Percentiles rank a stretch among this genome's conserved stretches.
Conservation (phyloP, 2,113 vertebrate genomes). For the Pandion haliaetus region DNA sequence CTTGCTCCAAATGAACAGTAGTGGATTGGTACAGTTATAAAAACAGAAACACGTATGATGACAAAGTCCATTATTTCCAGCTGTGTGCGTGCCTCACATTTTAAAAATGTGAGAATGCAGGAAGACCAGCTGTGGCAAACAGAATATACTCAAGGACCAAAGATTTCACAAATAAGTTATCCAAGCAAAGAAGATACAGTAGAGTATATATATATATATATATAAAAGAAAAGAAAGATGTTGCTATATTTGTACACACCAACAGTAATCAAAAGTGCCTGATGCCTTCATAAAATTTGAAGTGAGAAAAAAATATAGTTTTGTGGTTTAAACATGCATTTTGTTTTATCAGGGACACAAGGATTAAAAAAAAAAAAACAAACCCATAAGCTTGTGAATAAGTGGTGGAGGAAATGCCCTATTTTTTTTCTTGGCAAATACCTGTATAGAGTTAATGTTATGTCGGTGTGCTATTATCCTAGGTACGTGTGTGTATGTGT, state of each 20-base stretch:
- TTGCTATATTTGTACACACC: conserved; percentile 89
- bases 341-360: conserved; percentile 82
- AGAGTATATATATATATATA: conserved; percentile 61
- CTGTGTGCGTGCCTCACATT: conserved; percentile 71
- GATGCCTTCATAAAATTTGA: conserved; percentile 80
- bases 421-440: conserved; percentile 77
- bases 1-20: conserved; percentile 69
- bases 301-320: conserved; percentile 74
- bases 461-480: conserved; percentile 75
- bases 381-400: conserved; percentile 84
- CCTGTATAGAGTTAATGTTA: conserved; percentile 76
- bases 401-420: conserved; percentile 81
- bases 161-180: conserved; percentile 85
- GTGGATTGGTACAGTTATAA: conserved; percentile 63
- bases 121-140: conserved; percentile 72
- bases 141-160: conserved; percentile 90
- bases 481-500: conserved; percentile 61
- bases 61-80: conserved; percentile 75
- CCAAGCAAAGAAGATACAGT: conserved; percentile 74
- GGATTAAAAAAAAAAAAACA: conserved; percentile 66
- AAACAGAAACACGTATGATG: conserved; percentile 46
- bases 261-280: conserved; percentile 94
- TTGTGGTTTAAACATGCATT: conserved; percentile 80
- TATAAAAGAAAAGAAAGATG: conserved; percentile 63
- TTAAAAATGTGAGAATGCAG: conserved; percentile 73